Base-by-base conservation (phyloP, 2,888 invertebrate species). In the Drosophila peninsularis region DNA sequence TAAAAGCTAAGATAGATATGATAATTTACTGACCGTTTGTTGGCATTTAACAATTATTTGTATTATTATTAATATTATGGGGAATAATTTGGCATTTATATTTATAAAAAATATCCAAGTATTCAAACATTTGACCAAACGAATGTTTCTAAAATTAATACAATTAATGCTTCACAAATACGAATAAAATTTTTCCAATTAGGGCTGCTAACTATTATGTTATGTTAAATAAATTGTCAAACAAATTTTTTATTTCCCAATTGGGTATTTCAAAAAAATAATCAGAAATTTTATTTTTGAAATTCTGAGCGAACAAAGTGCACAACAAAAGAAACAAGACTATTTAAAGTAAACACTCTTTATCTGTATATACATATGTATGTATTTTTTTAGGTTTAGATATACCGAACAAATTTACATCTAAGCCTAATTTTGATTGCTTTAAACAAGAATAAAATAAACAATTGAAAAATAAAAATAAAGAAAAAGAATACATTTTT, bases 301-400 rank as follows among this genome's bases (percentile, higher is more conserved):
- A 71, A 74, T 70, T 66, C 80, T 78, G 71, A 75, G 75, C 63
- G 62, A 69, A 58, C 65, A 78, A 79, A 66, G 69, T 75, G 78
- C 78, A 78, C 78, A 79, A 78, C 63, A 79, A 79, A 75, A 67
- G 71, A 78, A 77, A 54, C 64, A 78, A 78, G 78, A 78, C 78
- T 78, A 60, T 78, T 78, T 75, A 78, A 75, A 60, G 62, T 69
- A 79, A 78, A 71, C 75, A 78, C 75, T 78, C 64, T 74, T 78
- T 78, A 75, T 79, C 79, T 74, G 70, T 79, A 78, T 71, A 78
- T 79, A 78, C 62, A 68, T 73, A 73, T 69, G 64, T 77, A 76
- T 73, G 64, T 77, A 76, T 73, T 71, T 78, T 78, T 69, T 70
- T 77, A 77, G 69, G 62, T 71, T 76, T 75, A 78, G 71, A 75